Percentiles rank a stretch among this genome's conserved stretches.
Evolutionary conservation across 92 coral and sea anemone species (phyloP).

Genomic region (Phenganax subtilis): DNA sequence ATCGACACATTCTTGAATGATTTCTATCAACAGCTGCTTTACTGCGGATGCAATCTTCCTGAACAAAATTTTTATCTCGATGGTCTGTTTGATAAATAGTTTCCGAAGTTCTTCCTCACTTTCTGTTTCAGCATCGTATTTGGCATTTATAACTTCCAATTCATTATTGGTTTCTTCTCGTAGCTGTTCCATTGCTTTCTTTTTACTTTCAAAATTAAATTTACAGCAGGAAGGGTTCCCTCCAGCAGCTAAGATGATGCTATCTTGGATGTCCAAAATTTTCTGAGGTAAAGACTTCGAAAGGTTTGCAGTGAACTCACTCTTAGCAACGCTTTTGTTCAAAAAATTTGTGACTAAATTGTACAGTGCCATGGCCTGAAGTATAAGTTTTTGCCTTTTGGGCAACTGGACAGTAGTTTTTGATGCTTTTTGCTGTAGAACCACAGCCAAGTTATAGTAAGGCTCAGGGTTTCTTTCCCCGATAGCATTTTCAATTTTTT

Average conservation of each 20-base stretch:
- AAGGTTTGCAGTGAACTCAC: not conserved
- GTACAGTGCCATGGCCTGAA: constrained; percentile 1
- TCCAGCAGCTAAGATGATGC: not conserved
- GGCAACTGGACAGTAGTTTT: not conserved
- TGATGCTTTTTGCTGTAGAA: not conserved
- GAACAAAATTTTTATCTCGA: not conserved
- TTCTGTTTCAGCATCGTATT: not conserved
- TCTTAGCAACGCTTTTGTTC: not conserved
- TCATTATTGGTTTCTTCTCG: not conserved
- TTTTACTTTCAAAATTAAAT: constrained; percentile 9
- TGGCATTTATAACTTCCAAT: not conserved
- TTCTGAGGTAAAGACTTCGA: not conserved
- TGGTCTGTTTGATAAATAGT: not conserved
- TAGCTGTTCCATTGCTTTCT: not conserved
- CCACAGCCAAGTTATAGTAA: constrained; percentile 1
- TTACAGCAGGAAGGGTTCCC: not conserved
- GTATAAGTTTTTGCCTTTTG: not conserved
- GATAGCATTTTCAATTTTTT: not conserved
- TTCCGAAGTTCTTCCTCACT: not conserved
- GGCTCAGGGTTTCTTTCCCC: constrained; percentile 4
- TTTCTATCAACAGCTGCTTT: not conserved
- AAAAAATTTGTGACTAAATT: not conserved
- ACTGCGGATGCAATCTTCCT: not conserved
- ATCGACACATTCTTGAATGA: constrained; percentile 6
- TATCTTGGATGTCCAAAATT: constrained; percentile 1